Percentiles rank a stretch among this genome's conserved stretches.
Conservation (phyloP, 2,797 vertebrate genomes). For the Rhabdophis nuchalis region DNA sequence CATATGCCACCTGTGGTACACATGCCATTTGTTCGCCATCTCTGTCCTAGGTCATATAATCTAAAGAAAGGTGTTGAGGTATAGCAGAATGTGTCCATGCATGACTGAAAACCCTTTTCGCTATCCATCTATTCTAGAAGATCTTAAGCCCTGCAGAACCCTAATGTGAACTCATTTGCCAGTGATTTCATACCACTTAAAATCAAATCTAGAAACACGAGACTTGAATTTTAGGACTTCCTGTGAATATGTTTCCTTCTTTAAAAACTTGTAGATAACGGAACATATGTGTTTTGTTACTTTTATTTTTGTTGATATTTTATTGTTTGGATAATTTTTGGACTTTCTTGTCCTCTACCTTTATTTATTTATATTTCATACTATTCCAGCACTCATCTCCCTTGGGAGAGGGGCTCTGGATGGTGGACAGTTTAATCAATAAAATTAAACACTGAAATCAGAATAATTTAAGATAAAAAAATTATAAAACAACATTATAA, state of each 20-base stretch:
- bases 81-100: neutral
- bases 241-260: neutral
- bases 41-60: neutral
- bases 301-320: neutral
- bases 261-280: neutral
- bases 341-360: neutral
- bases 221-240: neutral
- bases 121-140: neutral
- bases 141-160: neutral
- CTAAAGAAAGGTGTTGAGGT: neutral
- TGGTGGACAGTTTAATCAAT: neutral
- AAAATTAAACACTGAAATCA: neutral
- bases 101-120: neutral
- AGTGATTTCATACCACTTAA: neutral
- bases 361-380: neutral
- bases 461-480: neutral
- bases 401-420: neutral
- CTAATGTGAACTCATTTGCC: neutral
- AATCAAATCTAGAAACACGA: neutral
- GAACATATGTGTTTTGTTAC: neutral
- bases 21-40: too few relatives aligned
- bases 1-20: too few relatives aligned
- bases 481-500: neutral
- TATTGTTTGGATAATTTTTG: neutral
- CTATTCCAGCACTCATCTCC: neutral